These are phyloP conservation scores for Zosterops japonicus DNA, from an alignment of 2,113 vertebrate species.

Conservation along the genomic window DNA sequence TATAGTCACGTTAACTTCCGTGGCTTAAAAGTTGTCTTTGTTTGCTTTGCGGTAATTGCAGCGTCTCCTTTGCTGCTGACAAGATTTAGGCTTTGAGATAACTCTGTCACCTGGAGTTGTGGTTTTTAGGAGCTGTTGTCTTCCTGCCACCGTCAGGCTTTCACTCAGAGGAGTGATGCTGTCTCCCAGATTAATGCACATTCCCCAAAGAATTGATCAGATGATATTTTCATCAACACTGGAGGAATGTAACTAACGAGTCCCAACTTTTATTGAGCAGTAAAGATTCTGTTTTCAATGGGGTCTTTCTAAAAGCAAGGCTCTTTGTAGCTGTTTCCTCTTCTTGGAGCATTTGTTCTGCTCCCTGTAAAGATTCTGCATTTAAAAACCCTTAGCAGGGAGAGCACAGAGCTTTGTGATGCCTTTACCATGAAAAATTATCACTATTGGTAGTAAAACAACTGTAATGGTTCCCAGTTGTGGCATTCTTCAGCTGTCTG, in stretches of 20 bases:
- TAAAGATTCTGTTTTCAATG: neutral
- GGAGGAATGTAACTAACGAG: neutral
- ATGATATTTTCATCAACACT: neutral
- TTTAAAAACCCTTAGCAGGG: neutral
- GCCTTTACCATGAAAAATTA: neutral
- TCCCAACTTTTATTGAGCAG: neutral
- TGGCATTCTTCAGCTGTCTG: neutral
- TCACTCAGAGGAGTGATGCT: neutral
- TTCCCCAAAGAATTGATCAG: neutral
- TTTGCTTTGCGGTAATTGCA: slow-evolving; percentile 28
- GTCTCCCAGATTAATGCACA: neutral
- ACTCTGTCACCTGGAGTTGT: neutral
- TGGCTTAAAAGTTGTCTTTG: neutral
- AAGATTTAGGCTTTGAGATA: slow-evolving; percentile 20
- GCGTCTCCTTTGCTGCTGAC: neutral
- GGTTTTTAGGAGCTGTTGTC: neutral
- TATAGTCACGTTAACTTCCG: neutral
- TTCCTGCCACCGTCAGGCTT: neutral
- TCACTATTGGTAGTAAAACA: neutral
- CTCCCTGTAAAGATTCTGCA: neutral
- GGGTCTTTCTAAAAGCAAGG: neutral
- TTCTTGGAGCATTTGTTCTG: neutral
- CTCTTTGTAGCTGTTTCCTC: neutral
- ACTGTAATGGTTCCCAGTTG: neutral
- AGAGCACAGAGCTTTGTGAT: neutral